Base-by-base conservation (phyloP, 1,140 invertebrate genomes). In the Spodoptera frugiperda region DNA sequence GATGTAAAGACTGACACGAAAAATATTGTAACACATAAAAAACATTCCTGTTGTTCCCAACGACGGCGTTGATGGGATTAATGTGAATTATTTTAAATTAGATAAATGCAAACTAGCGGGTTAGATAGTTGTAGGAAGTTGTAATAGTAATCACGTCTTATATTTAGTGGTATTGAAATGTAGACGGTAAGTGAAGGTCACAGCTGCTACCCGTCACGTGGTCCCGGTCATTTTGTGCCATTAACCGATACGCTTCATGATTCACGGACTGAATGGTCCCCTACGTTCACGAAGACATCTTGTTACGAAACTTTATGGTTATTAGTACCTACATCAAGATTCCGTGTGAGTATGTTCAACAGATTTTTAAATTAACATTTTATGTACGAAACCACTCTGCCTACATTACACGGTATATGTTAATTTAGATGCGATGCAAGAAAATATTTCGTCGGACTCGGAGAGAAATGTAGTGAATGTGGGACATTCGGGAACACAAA, bases 201-300 rank as follows among this genome's bases (percentile, higher is more conserved):
- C 57, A 78, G 48, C 19, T 59, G 59, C 78, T 59, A 25, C 49
- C 19, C 78, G 77, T 78, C 78, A 78, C 79, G 77, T 73, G 79
- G 61, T 30, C 57, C 54, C 67, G 59, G 74, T 67, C 80, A 85
- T 88, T 87, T 87, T 84, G 79, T 81, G 80, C 80, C 87, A 76
- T 87, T 86, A 85, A 82, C 85, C 87, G 87, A 85, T 80, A 89
- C 85, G 87, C 78, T 86, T 55, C 73, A 78, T 83, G 82, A 81
- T 79, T 82, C 82, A 85, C 78, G 71, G 65, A 74, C 71, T 76
- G 17, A 51, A 39, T 17, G 73, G 78, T 65, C 68, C 55, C 63
- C 57, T 76, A 54, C 33, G 63, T 46, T 49, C 15, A 55, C 54
- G 30, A 68, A 57, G 21, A 57, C 63, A 39, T 51, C 67, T 78